Evolutionary conservation across 2,888 invertebrate genomes (phyloP).

Genomic region (Stegana nigrithorax): DNA sequence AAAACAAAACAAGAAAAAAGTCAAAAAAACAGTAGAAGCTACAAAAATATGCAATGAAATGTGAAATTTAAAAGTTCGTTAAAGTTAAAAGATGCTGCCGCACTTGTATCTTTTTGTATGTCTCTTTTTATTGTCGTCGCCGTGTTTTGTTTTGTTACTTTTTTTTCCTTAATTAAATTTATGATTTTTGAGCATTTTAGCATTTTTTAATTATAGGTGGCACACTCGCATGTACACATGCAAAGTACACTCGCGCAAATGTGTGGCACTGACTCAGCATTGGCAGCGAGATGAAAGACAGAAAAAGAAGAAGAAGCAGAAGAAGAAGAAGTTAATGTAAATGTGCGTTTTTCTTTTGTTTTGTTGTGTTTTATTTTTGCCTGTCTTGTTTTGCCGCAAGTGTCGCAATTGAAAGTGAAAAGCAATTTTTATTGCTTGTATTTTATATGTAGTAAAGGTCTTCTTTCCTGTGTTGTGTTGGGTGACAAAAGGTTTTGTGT

Average conservation of each 20-base stretch:
- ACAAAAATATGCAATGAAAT: slow-evolving; percentile 51
- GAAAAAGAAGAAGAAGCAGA: neutral
- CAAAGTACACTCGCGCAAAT: too few species aligned
- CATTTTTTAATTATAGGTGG: slow-evolving; percentile 52
- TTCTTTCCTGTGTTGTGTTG: neutral
- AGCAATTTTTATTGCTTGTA: slow-evolving; percentile 34
- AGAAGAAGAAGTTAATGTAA: too few species aligned
- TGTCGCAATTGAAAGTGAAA: slow-evolving; percentile 60
- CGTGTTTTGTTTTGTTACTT: slow-evolving; percentile 28
- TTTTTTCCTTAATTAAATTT: slow-evolving; percentile 21
- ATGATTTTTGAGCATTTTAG: slow-evolving; percentile 36
- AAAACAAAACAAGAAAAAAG: neutral
- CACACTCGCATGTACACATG: too few species aligned
- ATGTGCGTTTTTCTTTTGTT: too few species aligned
- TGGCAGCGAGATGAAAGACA: neutral
- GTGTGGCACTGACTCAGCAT: slow-evolving; percentile 6
- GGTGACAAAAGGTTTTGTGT: neutral
- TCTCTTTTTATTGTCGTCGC: slow-evolving; percentile 34
- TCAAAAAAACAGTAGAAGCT: too few species aligned
- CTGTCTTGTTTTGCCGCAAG: slow-evolving; percentile 35
- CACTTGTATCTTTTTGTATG: slow-evolving; percentile 4
- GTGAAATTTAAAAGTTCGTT: slow-evolving; percentile 56
- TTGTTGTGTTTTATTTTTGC: too few species aligned
- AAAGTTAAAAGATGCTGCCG: slow-evolving; percentile 50
- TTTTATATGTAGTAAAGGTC: neutral